Conservation (phyloP, 2,888 invertebrate species). For the Cancer borealis region DNA sequence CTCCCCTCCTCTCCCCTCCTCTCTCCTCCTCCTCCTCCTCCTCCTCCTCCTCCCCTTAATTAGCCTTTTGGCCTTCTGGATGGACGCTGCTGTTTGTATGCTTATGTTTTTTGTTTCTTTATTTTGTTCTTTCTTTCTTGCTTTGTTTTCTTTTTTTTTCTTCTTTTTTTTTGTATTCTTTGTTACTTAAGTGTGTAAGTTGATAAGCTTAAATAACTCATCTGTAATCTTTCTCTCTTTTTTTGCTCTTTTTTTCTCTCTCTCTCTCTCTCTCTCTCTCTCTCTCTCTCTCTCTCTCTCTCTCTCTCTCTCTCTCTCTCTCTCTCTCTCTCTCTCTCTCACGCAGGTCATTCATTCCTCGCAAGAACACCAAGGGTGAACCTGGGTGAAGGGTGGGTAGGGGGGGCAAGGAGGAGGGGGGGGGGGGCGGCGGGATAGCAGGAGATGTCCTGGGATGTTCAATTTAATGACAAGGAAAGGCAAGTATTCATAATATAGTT, state of each 20-base stretch:
- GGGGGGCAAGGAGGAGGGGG: too few relatives aligned
- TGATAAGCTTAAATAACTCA: not conserved
- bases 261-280: slow-evolving; percentile 6
- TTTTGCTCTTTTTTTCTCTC: not conserved
- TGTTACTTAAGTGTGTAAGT: not conserved
- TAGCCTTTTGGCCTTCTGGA: slow-evolving; percentile 15
- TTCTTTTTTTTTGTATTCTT: not conserved
- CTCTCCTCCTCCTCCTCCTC: too few relatives aligned
- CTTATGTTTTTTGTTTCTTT: not conserved
- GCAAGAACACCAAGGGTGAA: not conserved
- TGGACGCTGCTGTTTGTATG: slow-evolving; percentile 21
- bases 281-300: slow-evolving; percentile 22
- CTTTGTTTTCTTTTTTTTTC: not conserved
- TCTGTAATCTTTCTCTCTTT: slow-evolving; percentile 4
- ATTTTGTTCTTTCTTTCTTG: not conserved
- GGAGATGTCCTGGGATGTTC: not conserved
- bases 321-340: slow-evolving; percentile 38
- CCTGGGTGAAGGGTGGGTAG: too few relatives aligned
- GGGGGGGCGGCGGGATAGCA: not conserved
- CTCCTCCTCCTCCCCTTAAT: not conserved
- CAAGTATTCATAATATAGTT: not conserved
- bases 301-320: slow-evolving; percentile 33
- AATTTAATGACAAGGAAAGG: not conserved
- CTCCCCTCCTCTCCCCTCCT: not conserved
- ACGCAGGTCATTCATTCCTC: not conserved